phyloP scores from a whole-genome alignment of 2,888 invertebrate genomes.

The Bombylius major region DNA sequence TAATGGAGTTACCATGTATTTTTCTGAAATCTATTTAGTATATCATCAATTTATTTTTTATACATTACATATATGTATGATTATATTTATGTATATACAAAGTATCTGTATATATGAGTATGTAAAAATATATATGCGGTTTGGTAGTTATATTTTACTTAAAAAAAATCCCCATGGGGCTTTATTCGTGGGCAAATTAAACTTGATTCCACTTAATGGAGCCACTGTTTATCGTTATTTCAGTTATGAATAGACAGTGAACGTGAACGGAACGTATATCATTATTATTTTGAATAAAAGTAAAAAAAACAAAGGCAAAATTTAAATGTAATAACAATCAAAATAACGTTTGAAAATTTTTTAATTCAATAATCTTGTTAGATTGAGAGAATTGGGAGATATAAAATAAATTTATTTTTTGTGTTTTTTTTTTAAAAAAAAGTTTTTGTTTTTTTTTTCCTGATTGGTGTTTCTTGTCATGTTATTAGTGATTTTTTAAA shows the following conservation, averaged over 20 bases:
- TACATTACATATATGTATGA: not conserved
- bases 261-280: slow-evolving; percentile 5
- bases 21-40: not conserved
- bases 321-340: no score
- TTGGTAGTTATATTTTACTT: not conserved
- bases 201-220: not conserved
- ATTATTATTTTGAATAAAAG: not conserved
- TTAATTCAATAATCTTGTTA: no score
- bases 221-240: not conserved
- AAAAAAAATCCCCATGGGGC: not conserved
- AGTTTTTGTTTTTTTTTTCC: no score
- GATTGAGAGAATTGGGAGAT: no score
- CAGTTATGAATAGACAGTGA: slow-evolving; percentile 11
- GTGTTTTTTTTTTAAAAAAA: no score
- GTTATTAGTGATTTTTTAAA: no score
- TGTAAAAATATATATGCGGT: not conserved
- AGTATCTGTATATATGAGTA: no score
- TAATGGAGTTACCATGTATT: not conserved
- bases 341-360: no score
- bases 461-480: no score
- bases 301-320: no score
- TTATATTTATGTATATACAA: no score
- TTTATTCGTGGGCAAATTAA: not conserved
- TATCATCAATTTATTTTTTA: not conserved
- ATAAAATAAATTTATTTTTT: no score